Conservation (phyloP, 2,113 vertebrate species). For the Nanorana parkeri region DNA sequence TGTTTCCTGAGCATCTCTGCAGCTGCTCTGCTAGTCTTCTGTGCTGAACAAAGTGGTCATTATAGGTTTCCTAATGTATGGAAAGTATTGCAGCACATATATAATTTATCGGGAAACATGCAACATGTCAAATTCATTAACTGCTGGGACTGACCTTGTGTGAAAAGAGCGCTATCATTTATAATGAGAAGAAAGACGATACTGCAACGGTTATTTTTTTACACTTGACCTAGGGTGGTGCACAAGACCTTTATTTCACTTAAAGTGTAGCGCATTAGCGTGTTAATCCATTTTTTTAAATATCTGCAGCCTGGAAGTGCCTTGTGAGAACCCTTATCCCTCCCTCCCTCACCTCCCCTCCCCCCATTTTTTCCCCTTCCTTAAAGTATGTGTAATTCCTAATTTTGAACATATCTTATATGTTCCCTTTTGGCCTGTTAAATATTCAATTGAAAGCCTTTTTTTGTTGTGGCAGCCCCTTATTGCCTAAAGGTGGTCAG, state of each 20-base stretch:
- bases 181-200: constrained; percentile 28
- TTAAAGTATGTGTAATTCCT: too few relatives aligned
- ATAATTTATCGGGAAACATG: constrained; percentile 33
- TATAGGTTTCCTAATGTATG: constrained; percentile 38
- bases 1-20: constrained; percentile 39
- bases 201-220: not conserved
- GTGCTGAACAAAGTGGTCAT: constrained; percentile 37
- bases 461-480: too few relatives aligned
- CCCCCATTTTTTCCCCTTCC: too few relatives aligned
- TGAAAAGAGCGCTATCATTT: constrained; percentile 28
- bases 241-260: not conserved
- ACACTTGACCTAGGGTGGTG: constrained; percentile 14
- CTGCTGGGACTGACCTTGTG: constrained; percentile 34
- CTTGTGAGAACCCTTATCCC: too few relatives aligned
- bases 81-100: constrained; percentile 36
- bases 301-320: too few relatives aligned
- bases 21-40: constrained; percentile 26
- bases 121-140: constrained; percentile 35
- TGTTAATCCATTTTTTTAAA: too few relatives aligned
- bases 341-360: too few relatives aligned
- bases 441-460: too few relatives aligned
- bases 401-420: too few relatives aligned
- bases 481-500: too few relatives aligned
- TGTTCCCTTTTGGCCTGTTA: too few relatives aligned
- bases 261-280: too few relatives aligned